Evolutionary conservation across 2,113 vertebrate genomes (phyloP), one percentile per base, ranked within the genome.

Genomic region (Catharus minimus): DNA sequence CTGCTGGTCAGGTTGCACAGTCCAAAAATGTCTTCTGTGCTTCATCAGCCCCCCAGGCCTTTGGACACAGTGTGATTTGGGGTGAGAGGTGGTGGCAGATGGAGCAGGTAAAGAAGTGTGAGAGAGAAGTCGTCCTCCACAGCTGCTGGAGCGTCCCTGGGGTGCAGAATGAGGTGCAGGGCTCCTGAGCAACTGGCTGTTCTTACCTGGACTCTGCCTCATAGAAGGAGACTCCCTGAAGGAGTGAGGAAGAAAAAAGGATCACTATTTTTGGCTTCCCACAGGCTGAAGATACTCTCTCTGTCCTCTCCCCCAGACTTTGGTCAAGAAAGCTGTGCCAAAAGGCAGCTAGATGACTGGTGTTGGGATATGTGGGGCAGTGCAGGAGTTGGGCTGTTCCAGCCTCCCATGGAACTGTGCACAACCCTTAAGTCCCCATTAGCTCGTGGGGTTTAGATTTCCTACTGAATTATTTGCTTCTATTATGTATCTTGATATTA

Each of bases 101-200:
- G 16, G 3, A 50, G 33, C 2, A 10, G 43, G 14, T 57, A 15
- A 60, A 64, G 44, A 23, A 58, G 1, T 4, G 6, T 9, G 39
- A 68, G 38, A 36, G 44, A 66, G 32, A 43, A 44, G 18, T 26
- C 0, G 0, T 16, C 9, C 32, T 44, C 16, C 27, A n/a, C 0
- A 1, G 11, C 28, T 47, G 53, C 58, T 1, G 8, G 16, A 86
- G n/a, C 20, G 46, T 39, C 20, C 23, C 38, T 52, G 8, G 26
- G 7, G 3, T 14, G 23, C 2, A 13, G 38, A 19, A n/a, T 15
- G 17, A 32, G 38, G 24, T n/a, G 33, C 28, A 33, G 32, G 21
- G 27, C 14, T 81, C 26, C 27, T 2, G 4, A 24, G 14, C 26
- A 39, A 11, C 16, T 0, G 0, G 17, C 1, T 52, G 13, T 47